Percentiles rank a stretch among this genome's conserved stretches.
phyloP scores from a whole-genome alignment of 2,113 vertebrate species.

The Pica pica region DNA sequence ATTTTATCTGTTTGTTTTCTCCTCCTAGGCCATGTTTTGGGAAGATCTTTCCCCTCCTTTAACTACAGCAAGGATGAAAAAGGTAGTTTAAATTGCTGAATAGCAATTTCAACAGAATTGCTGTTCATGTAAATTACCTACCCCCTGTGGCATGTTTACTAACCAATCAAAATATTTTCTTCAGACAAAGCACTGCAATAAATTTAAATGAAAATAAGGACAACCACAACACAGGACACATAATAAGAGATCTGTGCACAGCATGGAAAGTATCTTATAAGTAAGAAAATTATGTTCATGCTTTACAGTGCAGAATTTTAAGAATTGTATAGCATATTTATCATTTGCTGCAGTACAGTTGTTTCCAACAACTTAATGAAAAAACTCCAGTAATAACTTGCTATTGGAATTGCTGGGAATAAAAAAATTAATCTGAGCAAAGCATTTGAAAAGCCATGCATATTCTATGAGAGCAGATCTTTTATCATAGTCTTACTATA shows the following conservation, averaged over 20 bases:
- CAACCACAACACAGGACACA: constrained; percentile 5
- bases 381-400: background rate
- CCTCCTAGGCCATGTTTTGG: background rate
- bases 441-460: background rate
- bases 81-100: constrained; percentile 18
- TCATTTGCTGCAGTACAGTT: background rate
- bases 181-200: constrained; percentile 49
- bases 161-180: constrained; percentile 58
- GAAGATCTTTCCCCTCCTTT: background rate
- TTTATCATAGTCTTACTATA: background rate
- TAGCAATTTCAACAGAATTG: constrained; percentile 25
- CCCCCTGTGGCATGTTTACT: constrained; percentile 47
- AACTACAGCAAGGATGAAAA: background rate
- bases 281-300: constrained; percentile 36
- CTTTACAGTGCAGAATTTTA: constrained; percentile 12
- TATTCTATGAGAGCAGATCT: background rate
- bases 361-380: constrained; percentile 35
- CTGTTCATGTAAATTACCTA: constrained; percentile 41
- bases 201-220: constrained; percentile 62
- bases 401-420: background rate
- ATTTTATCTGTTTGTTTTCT: background rate
- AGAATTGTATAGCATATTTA: background rate
- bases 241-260: constrained; percentile 48
- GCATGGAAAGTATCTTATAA: constrained; percentile 53
- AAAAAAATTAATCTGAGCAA: constrained; percentile 20